Percentiles rank a stretch among this genome's conserved stretches.
Evolutionary conservation across 2,888 invertebrate genomes (phyloP).

Genomic region (Euzophera pinguis): DNA sequence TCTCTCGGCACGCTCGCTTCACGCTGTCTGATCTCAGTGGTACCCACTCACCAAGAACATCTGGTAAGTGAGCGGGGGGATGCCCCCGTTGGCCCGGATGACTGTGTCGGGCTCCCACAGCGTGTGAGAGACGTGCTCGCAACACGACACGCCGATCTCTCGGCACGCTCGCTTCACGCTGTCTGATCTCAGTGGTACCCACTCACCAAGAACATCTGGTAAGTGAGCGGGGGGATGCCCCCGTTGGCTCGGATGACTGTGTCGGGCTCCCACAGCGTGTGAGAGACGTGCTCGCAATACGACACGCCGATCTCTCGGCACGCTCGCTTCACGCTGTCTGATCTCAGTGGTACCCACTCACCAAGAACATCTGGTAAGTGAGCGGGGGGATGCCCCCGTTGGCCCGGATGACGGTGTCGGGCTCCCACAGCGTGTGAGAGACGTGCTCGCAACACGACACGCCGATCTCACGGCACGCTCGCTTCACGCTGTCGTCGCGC

Average conservation of each 20-base stretch:
- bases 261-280: conserved; percentile 86
- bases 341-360: conserved; percentile 37
- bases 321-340: conserved; percentile 70
- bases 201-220: conserved; percentile 37
- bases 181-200: no score
- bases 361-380: conserved; percentile 85
- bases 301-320: conserved; percentile 78
- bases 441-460: conserved; percentile 81
- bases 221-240: conserved; percentile 76
- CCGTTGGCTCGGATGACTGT: conserved; percentile 83
- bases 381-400: conserved; percentile 86
- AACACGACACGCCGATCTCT: background rate
- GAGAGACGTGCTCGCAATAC: conserved; percentile 82
- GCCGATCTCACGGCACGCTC: conserved; percentile 74
- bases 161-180: no score
- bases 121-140: background rate
- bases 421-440: conserved; percentile 87
- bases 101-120: background rate
- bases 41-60: no score
- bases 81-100: background rate
- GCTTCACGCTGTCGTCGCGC: conserved; percentile 80
- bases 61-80: no score
- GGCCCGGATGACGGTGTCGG: conserved; percentile 80
- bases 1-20: no score
- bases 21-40: no score